phyloP scores from a whole-genome alignment of 2,797 vertebrate genomes.

The Coracias cyanogaster region DNA sequence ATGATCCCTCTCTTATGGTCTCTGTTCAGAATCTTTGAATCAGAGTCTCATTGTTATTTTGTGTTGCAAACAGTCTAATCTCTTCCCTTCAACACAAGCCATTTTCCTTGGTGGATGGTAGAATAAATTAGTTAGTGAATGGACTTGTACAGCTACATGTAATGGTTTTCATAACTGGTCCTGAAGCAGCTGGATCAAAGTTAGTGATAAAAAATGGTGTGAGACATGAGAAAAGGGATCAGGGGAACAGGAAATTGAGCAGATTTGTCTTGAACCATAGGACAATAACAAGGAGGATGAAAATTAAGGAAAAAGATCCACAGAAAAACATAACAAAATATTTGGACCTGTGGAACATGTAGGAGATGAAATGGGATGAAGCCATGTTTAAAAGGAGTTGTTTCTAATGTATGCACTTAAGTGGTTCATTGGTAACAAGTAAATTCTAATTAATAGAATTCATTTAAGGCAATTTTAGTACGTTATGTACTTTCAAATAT shows the following conservation, averaged over 20 bases:
- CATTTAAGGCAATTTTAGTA: background rate
- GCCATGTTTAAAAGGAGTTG: background rate
- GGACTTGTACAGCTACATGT: background rate
- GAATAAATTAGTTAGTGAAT: background rate
- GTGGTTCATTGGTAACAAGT: background rate
- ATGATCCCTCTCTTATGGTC: background rate
- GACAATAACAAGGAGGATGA: background rate
- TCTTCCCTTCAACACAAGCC: background rate
- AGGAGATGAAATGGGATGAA: background rate
- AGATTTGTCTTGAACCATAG: background rate
- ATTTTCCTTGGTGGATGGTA: background rate
- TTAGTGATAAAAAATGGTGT: background rate
- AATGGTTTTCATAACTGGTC: background rate
- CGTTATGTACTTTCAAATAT: background rate
- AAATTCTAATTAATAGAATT: background rate
- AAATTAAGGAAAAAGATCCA: background rate
- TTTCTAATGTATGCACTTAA: background rate
- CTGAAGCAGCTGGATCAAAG: background rate
- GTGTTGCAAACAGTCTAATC: background rate
- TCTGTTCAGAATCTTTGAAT: background rate
- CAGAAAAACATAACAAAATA: background rate
- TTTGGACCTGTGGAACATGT: background rate
- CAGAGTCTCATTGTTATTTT: background rate
- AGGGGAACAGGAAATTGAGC: background rate
- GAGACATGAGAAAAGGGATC: background rate